Evolutionary conservation across 2,797 vertebrate genomes (phyloP).

Genomic region (Xerus rutilus): DNA sequence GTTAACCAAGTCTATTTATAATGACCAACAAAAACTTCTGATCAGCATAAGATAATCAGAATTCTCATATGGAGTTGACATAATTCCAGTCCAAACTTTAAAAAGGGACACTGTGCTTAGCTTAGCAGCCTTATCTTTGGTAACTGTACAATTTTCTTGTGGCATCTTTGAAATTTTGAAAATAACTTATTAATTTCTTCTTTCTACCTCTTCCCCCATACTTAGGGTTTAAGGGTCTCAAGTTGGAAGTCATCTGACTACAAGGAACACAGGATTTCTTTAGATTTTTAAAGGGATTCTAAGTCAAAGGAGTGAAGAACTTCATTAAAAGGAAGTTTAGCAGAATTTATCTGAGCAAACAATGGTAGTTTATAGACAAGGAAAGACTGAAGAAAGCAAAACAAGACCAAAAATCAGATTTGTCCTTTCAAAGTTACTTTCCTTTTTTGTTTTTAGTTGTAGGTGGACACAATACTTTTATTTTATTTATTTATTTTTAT

Average conservation of each 20-base stretch:
- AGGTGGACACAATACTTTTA: too few species aligned
- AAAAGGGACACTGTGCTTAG: slow-evolving; percentile 12
- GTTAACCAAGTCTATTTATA: slow-evolving; percentile 78
- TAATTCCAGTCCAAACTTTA: slow-evolving; percentile 57
- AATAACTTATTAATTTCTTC: slow-evolving; percentile 11
- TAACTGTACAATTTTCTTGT: not conserved
- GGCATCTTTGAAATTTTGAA: slow-evolving; percentile 35
- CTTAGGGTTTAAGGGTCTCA: not conserved
- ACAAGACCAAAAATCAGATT: not conserved
- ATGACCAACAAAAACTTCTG: slow-evolving; percentile 62
- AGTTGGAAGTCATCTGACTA: not conserved
- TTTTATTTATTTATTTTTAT: too few species aligned
- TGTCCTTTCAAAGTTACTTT: not conserved
- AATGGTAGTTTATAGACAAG: not conserved
- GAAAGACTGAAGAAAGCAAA: not conserved
- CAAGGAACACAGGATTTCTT: not conserved
- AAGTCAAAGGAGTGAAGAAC: not conserved
- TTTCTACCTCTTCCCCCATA: not conserved
- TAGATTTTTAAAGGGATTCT: slow-evolving; percentile 36
- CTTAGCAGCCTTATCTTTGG: slow-evolving; percentile 46
- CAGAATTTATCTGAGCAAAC: not conserved
- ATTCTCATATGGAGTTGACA: slow-evolving; percentile 48
- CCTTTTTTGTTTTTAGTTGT: too few species aligned
- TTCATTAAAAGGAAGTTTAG: not conserved
- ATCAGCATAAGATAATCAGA: slow-evolving; percentile 64